A percentile compares a stretch with the other conserved stretches of the same genome.
Conservation (phyloP, 1,140 invertebrate genomes). For the Megathymus violae region DNA sequence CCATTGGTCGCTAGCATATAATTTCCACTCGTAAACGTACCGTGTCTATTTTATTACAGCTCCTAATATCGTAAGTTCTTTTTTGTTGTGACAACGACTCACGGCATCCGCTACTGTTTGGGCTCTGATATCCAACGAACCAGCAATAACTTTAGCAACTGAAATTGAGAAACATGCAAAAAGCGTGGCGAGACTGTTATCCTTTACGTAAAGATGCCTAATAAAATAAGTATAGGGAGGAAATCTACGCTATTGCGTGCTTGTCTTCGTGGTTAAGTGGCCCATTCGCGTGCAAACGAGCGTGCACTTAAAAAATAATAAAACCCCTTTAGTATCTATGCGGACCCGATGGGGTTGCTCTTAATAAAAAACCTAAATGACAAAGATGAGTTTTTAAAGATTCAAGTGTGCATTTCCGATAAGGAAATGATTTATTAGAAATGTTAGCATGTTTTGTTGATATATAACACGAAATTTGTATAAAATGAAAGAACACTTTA, state of each 20-base stretch:
- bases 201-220: constrained; percentile 72
- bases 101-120: neutral
- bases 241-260: constrained; percentile 59
- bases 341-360: constrained; percentile 31
- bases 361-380: constrained; percentile 27
- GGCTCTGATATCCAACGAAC: constrained; percentile 4
- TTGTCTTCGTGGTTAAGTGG: constrained; percentile 83
- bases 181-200: constrained; percentile 78
- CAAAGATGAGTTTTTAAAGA: constrained; percentile 9
- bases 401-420: constrained; percentile 9
- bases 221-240: constrained; percentile 66
- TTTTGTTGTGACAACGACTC: constrained; percentile 38
- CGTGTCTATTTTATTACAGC: constrained; percentile 52
- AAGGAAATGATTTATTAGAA: neutral
- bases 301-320: constrained; percentile 82
- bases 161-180: constrained; percentile 66
- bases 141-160: constrained; percentile 10
- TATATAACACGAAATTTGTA: no score
- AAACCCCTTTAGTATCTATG: constrained; percentile 68
- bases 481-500: no score
- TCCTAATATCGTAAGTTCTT: constrained; percentile 32
- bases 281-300: constrained; percentile 84
- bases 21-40: constrained; percentile 52
- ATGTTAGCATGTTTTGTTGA: neutral
- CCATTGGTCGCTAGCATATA: constrained; percentile 49